These are phyloP conservation scores for Cotesia congregata DNA, from an alignment of 2,888 invertebrate species.

Conservation along the genomic window DNA sequence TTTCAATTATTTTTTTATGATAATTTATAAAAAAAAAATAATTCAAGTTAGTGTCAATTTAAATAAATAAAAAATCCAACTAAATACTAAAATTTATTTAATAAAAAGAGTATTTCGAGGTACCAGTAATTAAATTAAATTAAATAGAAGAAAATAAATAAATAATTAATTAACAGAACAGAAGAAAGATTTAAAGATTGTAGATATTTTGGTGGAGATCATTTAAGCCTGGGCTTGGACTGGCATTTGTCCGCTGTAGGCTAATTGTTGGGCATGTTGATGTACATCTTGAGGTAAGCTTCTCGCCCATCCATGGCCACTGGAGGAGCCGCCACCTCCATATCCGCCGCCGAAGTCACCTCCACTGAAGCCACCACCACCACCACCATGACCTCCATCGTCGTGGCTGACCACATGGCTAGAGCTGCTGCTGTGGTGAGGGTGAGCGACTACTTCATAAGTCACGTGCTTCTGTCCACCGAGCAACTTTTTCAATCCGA, in stretches of 20 bases:
- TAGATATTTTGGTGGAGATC: slow-evolving; percentile 32
- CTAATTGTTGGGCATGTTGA: slow-evolving; percentile 79
- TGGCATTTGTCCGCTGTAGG: slow-evolving; percentile 84
- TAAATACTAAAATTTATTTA: slow-evolving; percentile 37
- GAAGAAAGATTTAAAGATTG: slow-evolving; percentile 10
- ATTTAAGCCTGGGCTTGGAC: slow-evolving; percentile 62
- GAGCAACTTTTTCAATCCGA: slow-evolving; percentile 86
- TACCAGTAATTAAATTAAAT: slow-evolving; percentile 42
- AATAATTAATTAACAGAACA: slow-evolving; percentile 18
- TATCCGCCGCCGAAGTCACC: slow-evolving; percentile 73
- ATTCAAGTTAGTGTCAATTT: too few relatives aligned
- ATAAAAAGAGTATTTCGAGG: slow-evolving; percentile 42
- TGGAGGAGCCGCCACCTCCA: slow-evolving; percentile 77
- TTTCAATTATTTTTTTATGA: too few relatives aligned
- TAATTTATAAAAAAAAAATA: too few relatives aligned
- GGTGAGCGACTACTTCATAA: slow-evolving; percentile 89
- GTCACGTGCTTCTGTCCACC: slow-evolving; percentile 86
- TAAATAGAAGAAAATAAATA: slow-evolving; percentile 28
- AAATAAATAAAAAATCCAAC: slow-evolving; percentile 6
- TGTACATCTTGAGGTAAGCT: slow-evolving; percentile 71
- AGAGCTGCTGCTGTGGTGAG: slow-evolving; percentile 81
- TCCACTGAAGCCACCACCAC: slow-evolving; percentile 74
- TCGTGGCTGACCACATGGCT: slow-evolving; percentile 80
- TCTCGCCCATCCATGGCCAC: slow-evolving; percentile 80
- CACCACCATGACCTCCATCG: slow-evolving; percentile 74